A percentile compares a stretch with the other conserved stretches of the same genome.
These are phyloP conservation scores for Idaea dimidiata DNA, from an alignment of 2,888 invertebrate species.

Conservation along the genomic window DNA sequence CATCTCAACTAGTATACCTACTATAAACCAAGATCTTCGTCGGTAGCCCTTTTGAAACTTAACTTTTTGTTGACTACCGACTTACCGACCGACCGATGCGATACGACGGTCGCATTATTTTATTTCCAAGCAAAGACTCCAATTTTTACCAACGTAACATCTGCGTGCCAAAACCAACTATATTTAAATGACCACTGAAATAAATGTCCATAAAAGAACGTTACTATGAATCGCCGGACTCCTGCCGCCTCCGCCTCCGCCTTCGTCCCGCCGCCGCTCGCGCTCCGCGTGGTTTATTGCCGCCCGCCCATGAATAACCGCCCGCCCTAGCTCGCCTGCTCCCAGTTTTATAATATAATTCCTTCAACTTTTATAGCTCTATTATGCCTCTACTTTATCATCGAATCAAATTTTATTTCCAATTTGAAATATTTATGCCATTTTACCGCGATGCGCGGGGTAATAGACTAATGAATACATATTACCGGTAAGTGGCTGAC, in stretches of 20 bases:
- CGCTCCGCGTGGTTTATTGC: slow-evolving; percentile 14
- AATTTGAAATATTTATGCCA: slow-evolving; percentile 28
- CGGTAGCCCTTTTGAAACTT: no score
- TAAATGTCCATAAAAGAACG: neutral
- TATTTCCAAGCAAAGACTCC: neutral
- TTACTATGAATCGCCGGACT: neutral
- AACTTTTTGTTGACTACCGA: no score
- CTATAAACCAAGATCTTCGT: no score
- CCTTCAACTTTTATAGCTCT: slow-evolving; percentile 40
- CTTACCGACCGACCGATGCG: no score
- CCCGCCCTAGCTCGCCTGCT: slow-evolving; percentile 15
- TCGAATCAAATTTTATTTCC: slow-evolving; percentile 28
- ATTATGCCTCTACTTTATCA: slow-evolving; percentile 39
- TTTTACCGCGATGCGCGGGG: slow-evolving; percentile 8
- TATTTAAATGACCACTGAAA: neutral
- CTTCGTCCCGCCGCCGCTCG: slow-evolving; percentile 5
- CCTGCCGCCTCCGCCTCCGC: slow-evolving; percentile 6
- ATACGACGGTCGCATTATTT: no score
- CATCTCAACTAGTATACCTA: no score
- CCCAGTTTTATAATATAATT: slow-evolving; percentile 42
- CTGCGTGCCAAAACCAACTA: neutral
- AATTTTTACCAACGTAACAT: neutral
- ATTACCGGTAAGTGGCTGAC: neutral
- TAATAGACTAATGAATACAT: neutral
- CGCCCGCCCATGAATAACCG: slow-evolving; percentile 14